Evolutionary conservation across 30 jellyfish, hydroid and myxozoan genomes (phyloP), one percentile per base, ranked within the genome.

Genomic region (Calvadosia cruxmelitensis): DNA sequence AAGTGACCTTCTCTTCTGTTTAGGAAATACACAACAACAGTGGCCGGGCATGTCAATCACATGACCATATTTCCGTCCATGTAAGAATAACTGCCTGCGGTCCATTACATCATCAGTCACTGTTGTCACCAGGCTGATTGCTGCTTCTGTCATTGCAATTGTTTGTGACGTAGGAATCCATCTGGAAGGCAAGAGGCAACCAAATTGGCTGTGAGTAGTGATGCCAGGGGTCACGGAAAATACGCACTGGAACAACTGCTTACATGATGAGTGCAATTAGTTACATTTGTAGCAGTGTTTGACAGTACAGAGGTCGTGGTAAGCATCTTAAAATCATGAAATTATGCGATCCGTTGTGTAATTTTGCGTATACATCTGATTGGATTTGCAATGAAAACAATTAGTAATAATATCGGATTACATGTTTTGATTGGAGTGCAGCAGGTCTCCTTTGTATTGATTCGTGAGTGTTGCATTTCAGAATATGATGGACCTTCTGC

Each of bases 181-280:
- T 78, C 95, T 16, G 95, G 95, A 29, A 42, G 95, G 50, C 95
- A 85, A 69, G 95, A 85, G 68, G 95, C 92, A n/a, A n/a, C n/a
- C n/a, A n/a, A n/a, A n/a, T n/a, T n/a, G n/a, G n/a, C n/a, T n/a
- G n/a, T n/a, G n/a, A n/a, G n/a, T n/a, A n/a, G n/a, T n/a, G n/a
- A n/a, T n/a, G n/a, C n/a, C n/a, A n/a, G n/a, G n/a, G n/a, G n/a
- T n/a, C n/a, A n/a, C n/a, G n/a, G n/a, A n/a, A n/a, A n/a, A n/a
- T n/a, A n/a, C n/a, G n/a, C n/a, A 20, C 33, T 77, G 64, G 72
- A 69, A 68, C 83, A 78, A 3, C 77, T 70, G 93, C 93, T 78
- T 24, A 24, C 15, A 5, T 42, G 57, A 42, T 42, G 57, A 20
- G 10, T 42, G 10, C 57, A 42, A 42, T 42, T n/a, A n/a, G n/a